Evolutionary conservation across 2,888 invertebrate species (phyloP), one percentile per base, ranked within the genome.

Genomic region (Drosophila mimica): DNA sequence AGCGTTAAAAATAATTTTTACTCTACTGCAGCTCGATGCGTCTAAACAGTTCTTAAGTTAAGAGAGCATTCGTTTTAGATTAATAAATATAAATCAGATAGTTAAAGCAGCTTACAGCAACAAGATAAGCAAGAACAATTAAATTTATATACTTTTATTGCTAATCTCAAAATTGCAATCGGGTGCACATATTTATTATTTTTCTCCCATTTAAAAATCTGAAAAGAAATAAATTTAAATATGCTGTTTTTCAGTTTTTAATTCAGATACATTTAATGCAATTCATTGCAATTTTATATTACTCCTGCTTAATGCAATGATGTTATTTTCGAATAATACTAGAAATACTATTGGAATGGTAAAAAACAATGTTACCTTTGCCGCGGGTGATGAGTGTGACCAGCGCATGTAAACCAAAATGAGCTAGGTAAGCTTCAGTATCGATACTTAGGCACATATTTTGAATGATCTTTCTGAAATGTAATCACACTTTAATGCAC

Each of bases 1-100:
- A 40, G n/a, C 30, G 49, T 54, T 76, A 25, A 15, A 48, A 40
- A 31, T 25, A 57, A 53, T 36, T 31, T 46, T 20, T 4, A 20
- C 8, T 15, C 13, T 4, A 25, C 4, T 30, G 11, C 0, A 25
- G 28, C 25, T 30, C 6, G 31, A 31, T 7, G 36, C 31, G 13
- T 56, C 20, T 5, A 15, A 28, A 5, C 28, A 56, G 40, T 56
- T 38, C 20, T 20, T 40, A 0, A 15, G 28, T 28, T 30, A n/a
- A n/a, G n/a, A 30, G 56, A 8, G 4, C n/a, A 57, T 43, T 31
- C 31, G 30, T 20, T 43, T 7, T 40, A 20, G 57, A 43, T 43
- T 43, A 15, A 20, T 15, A 20, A 15, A 56, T 9, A 31, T 15
- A 9, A 20, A 57, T 20, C 20, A 30, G 3, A n/a, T 11, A n/a